Evolutionary conservation across 2,888 invertebrate species (phyloP), one percentile per base, ranked within the genome.

Genomic region (Caenorhabditis afra): DNA sequence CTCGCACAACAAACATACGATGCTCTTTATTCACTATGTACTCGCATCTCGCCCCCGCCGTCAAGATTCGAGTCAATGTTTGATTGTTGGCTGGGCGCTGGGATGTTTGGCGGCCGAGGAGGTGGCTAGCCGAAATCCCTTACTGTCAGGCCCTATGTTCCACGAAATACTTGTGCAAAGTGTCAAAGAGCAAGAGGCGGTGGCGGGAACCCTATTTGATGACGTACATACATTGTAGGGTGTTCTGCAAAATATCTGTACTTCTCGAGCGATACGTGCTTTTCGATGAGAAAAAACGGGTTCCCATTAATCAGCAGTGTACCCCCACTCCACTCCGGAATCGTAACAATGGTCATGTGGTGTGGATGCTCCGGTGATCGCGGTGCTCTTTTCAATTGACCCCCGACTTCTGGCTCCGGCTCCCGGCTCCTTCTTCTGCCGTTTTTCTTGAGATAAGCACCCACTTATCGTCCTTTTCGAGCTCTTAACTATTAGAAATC

Each of bases 131-230:
- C 11, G 12, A 41, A 41, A 41, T 3, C 58, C 39, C n/a, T 37
- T 57, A 44, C 58, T 59, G 57, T 57, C 57, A 35, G 39, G n/a
- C n/a, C 41, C 23, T 39, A 64, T 55, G 61, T 64, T 62, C 64
- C 73, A 49, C 55, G 73, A 73, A 73, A 64, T 64, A 73, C 73
- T 73, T 73, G 73, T 73, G 73, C 64, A 57, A 73, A 64, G 64
- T 64, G 73, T 73, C 73, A 73, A 73, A 73, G 64, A 73, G 73
- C 73, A 73, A 59, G 45, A 29, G 58, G 58, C 41, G 70, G 70
- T 18, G 68, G 62, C 49, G 62, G 49, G n/a, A n/a, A n/a, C 18
- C 14, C 45, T 64, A 16, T 50, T 47, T 57, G 53, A 57, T 71
- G 71, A 71, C 71, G 71, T 70, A 49, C n/a, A 67, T 49, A n/a